Evolutionary conservation across 2,797 vertebrate species (phyloP).

Genomic region (Anas bernieri): DNA sequence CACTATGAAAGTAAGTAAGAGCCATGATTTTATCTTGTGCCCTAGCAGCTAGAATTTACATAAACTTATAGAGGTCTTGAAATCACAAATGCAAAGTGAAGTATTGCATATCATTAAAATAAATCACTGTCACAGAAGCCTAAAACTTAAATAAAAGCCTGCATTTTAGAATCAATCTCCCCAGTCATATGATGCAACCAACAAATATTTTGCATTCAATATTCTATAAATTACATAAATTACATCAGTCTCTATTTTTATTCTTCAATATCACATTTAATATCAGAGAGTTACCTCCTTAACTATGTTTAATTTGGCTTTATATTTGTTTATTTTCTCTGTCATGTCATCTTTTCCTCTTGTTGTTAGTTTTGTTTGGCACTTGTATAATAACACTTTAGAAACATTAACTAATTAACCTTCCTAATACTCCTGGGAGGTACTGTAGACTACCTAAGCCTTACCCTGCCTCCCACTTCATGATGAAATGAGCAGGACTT

Average conservation of each 20-base stretch:
- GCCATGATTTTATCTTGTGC: conserved; percentile 67
- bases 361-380: conserved; percentile 50
- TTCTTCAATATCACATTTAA: conserved; percentile 28
- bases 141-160: conserved; percentile 57
- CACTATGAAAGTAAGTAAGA: conserved; percentile 70
- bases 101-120: conserved; percentile 57
- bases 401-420: conserved; percentile 68
- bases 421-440: conserved; percentile 59
- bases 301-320: conserved; percentile 56
- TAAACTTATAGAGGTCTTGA: conserved; percentile 67
- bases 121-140: conserved; percentile 55
- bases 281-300: conserved; percentile 40
- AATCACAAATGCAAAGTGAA: conserved; percentile 73
- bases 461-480: conserved; percentile 39
- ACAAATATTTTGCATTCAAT: not conserved
- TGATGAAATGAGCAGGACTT: conserved; percentile 56
- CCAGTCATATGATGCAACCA: not conserved
- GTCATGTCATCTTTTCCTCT: conserved; percentile 50
- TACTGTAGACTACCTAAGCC: conserved; percentile 47
- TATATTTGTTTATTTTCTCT: conserved; percentile 59
- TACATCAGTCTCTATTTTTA: conserved; percentile 34
- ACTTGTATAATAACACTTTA: conserved; percentile 47
- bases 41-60: conserved; percentile 71
- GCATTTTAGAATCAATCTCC: conserved; percentile 20
- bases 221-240: not conserved